These are phyloP conservation scores for Neoarius graeffei DNA, from an alignment of 2,113 vertebrate species.

Conservation along the genomic window DNA sequence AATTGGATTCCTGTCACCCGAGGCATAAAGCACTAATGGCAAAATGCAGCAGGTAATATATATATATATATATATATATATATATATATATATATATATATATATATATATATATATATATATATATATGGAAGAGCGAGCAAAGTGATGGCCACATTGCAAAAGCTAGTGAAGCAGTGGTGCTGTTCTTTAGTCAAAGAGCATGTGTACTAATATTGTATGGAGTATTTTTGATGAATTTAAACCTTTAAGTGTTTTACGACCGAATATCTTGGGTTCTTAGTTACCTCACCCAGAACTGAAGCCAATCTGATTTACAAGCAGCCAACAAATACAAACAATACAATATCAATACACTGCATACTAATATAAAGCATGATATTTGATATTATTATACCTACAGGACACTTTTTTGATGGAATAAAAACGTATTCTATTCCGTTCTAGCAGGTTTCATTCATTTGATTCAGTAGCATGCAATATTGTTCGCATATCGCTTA, in stretches of 20 bases:
- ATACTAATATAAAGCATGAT: not conserved
- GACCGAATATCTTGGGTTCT: not conserved
- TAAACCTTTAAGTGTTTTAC: not conserved
- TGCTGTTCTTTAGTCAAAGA: not conserved
- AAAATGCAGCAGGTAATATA: conserved; percentile 12
- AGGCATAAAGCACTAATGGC: conserved; percentile 38
- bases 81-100: too few relatives aligned
- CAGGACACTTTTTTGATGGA: too few relatives aligned
- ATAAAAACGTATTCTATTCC: too few relatives aligned
- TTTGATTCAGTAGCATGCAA: too few relatives aligned
- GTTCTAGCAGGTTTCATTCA: too few relatives aligned
- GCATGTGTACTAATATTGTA: not conserved
- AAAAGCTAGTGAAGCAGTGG: not conserved
- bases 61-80: too few relatives aligned
- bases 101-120: too few relatives aligned
- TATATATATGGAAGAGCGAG: not conserved
- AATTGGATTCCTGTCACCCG: conserved; percentile 54
- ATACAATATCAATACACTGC: not conserved
- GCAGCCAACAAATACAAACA: not conserved
- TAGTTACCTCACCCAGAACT: not conserved
- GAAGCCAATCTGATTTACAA: not conserved
- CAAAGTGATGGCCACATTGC: conserved; percentile 19
- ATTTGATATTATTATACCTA: not conserved
- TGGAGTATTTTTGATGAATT: not conserved
- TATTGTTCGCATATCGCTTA: too few relatives aligned